A percentile compares a stretch with the other conserved stretches of the same genome.
These are phyloP conservation scores for Ictalurus punctatus DNA, from an alignment of 2,113 vertebrate species.

Conservation along the genomic window DNA sequence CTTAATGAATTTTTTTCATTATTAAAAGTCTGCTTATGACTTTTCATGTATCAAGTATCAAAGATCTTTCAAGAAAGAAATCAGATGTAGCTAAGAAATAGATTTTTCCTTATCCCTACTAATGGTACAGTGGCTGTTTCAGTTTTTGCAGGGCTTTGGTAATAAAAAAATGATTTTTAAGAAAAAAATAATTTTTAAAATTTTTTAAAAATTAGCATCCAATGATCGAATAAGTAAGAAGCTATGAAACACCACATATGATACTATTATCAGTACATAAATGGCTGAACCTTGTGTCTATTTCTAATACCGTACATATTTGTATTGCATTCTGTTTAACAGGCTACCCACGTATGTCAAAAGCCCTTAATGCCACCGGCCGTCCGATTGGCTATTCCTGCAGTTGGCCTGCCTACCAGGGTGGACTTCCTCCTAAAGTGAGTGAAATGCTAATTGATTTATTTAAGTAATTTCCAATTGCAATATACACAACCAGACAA, in stretches of 20 bases:
- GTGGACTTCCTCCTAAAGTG: conserved; percentile 84
- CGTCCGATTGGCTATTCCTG: conserved; percentile 85
- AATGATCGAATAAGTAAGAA: not conserved
- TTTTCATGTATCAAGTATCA: not conserved
- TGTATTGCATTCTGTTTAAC: not conserved
- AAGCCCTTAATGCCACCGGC: conserved; percentile 83
- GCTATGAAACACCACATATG: not conserved
- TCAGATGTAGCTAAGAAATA: too few relatives aligned
- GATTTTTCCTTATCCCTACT: not conserved
- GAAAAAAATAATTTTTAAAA: too few relatives aligned
- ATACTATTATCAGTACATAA: not conserved
- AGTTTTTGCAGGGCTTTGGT: not conserved
- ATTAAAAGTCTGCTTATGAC: not conserved
- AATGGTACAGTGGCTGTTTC: not conserved
- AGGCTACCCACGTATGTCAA: conserved; percentile 87
- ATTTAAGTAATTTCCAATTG: not conserved
- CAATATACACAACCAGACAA: not conserved
- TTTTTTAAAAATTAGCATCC: too few relatives aligned
- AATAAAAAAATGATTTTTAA: not conserved
- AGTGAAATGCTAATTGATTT: conserved; percentile 40
- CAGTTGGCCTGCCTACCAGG: conserved; percentile 86
- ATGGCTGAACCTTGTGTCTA: not conserved
- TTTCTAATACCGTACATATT: not conserved
- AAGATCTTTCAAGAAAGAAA: too few relatives aligned
- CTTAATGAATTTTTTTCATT: not conserved